Percentiles rank a stretch among this genome's conserved stretches.
These are phyloP conservation scores for Platichthys stellatus DNA, from an alignment of 2,113 vertebrate species.

Conservation along the genomic window DNA sequence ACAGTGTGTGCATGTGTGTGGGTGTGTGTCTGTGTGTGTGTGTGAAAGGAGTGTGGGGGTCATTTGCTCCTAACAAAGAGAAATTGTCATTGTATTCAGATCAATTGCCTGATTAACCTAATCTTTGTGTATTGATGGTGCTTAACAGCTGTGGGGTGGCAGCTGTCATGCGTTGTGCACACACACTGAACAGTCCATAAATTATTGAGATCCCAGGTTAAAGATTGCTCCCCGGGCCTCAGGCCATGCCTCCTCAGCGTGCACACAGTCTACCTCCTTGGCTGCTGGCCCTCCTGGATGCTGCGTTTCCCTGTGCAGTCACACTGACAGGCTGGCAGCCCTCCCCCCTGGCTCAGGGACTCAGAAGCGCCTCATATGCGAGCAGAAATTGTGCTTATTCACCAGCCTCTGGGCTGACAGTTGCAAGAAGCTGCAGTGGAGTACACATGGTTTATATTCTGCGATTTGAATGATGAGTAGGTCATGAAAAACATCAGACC, in stretches of 20 bases:
- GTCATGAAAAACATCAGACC: background rate
- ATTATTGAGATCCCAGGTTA: slow-evolving; percentile 66
- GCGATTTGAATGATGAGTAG: background rate
- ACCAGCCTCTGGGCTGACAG: slow-evolving; percentile 73
- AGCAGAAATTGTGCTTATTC: slow-evolving; percentile 78
- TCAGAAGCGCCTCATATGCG: slow-evolving; percentile 51
- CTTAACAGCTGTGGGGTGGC: slow-evolving; percentile 50
- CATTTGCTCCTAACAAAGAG: slow-evolving; percentile 5
- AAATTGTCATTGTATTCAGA: slow-evolving; percentile 15
- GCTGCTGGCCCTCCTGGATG: slow-evolving; percentile 15
- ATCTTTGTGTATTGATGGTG: slow-evolving; percentile 17
- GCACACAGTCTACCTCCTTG: slow-evolving; percentile 25
- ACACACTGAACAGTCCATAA: slow-evolving; percentile 42
- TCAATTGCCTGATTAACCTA: slow-evolving; percentile 2
- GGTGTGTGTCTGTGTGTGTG: background rate
- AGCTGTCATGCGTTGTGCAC: slow-evolving; percentile 51
- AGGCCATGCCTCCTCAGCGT: slow-evolving; percentile 26
- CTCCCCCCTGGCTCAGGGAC: slow-evolving; percentile 44
- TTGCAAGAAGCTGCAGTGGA: slow-evolving; percentile 61
- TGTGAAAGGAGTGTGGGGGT: background rate
- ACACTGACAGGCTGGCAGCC: slow-evolving; percentile 38
- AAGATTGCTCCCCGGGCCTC: slow-evolving; percentile 47
- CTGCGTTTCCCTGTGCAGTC: slow-evolving; percentile 31
- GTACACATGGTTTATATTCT: slow-evolving; percentile 30
- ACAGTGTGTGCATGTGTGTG: background rate